A percentile compares a stretch with the other conserved stretches of the same genome.
Conservation (phyloP, 2,888 invertebrate species). For the Plagodis pulveraria region DNA sequence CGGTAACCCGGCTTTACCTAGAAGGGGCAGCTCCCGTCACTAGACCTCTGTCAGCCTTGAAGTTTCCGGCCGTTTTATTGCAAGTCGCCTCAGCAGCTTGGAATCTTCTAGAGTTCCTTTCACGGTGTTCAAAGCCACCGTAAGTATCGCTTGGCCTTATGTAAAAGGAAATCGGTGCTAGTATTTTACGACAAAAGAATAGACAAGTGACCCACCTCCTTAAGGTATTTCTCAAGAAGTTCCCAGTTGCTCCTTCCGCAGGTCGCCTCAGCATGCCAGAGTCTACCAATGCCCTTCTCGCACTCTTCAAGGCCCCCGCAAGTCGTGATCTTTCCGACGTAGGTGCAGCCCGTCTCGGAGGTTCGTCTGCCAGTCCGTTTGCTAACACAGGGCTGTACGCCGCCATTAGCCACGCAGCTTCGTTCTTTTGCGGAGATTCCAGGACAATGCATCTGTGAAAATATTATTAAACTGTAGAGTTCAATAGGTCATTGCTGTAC, state of each 20-base stretch:
- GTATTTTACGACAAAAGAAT: no score
- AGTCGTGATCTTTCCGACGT: slow-evolving; percentile 94
- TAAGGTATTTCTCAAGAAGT: slow-evolving; percentile 94
- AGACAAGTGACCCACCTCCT: slow-evolving; percentile 85
- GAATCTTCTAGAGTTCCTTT: no score
- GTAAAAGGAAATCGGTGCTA: no score
- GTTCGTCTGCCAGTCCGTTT: slow-evolving; percentile 91
- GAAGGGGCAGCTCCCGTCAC: no score
- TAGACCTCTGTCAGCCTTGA: no score
- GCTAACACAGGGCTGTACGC: slow-evolving; percentile 95
- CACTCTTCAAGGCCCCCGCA: slow-evolving; percentile 94
- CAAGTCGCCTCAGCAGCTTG: no score
- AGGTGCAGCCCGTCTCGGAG: slow-evolving; percentile 86
- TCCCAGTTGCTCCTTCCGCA: slow-evolving; percentile 90
- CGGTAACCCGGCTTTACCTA: no score
- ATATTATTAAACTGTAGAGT: no score
- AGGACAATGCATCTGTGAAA: slow-evolving; percentile 93
- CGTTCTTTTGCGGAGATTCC: slow-evolving; percentile 94
- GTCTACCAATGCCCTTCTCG: slow-evolving; percentile 93
- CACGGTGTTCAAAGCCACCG: no score
- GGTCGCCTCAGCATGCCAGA: slow-evolving; percentile 93
- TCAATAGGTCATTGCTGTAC: no score
- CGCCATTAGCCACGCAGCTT: slow-evolving; percentile 96
- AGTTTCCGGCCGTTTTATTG: no score
- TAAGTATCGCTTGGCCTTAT: no score